Evolutionary conservation across 2,797 vertebrate genomes (phyloP).

Genomic region (Notolepis coatsorum): DNA sequence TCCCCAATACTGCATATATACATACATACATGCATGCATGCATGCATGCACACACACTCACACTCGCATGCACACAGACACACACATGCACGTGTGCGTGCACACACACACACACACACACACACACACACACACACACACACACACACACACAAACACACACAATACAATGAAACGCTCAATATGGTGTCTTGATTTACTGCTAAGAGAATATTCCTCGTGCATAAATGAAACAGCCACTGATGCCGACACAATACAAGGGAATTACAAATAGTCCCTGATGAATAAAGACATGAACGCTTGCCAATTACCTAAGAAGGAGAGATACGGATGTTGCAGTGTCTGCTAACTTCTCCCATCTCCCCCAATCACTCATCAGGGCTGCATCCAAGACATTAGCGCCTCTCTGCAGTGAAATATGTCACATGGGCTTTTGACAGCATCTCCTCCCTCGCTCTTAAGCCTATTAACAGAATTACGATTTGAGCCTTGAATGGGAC

Average conservation of each 20-base stretch:
- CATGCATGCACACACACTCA: no score
- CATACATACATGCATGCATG: no score
- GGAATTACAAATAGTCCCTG: neutral
- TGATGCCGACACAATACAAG: neutral
- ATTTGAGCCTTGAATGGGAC: neutral
- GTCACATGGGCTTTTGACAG: neutral
- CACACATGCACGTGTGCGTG: no score
- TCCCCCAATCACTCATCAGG: neutral
- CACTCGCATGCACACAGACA: no score
- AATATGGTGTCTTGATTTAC: neutral
- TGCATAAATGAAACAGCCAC: neutral
- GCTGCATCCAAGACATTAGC: neutral
- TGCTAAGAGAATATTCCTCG: neutral
- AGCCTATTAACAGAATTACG: neutral
- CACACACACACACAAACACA: neutral
- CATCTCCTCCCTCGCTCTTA: neutral
- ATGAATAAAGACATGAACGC: neutral
- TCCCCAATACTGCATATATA: no score
- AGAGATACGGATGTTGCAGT: neutral
- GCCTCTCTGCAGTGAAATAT: slow-evolving; percentile 5
- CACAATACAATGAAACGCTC: neutral
- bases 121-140: no score
- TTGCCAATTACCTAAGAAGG: neutral
- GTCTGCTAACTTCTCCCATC: neutral
- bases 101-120: no score